These are phyloP conservation scores for Ciconia maguari DNA, from an alignment of 2,113 vertebrate species.

Conservation along the genomic window DNA sequence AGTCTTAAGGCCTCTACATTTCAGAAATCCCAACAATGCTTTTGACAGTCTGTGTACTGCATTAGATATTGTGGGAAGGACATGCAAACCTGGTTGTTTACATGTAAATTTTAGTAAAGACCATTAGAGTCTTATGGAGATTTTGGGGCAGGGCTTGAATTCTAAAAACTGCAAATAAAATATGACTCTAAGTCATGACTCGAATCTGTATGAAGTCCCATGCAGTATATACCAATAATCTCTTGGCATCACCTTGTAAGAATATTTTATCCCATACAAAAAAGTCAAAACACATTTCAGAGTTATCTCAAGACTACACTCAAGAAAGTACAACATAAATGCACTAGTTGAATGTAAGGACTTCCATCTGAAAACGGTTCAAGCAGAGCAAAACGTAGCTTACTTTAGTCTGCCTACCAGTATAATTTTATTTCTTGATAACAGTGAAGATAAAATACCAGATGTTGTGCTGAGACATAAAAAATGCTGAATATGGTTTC, in stretches of 20 bases:
- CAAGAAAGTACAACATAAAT: neutral
- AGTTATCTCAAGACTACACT: neutral
- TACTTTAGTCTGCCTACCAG: neutral
- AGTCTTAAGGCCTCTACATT: neutral
- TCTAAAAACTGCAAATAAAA: neutral
- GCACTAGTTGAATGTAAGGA: neutral
- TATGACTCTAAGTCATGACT: neutral
- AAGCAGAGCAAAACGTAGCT: neutral
- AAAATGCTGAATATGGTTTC: neutral
- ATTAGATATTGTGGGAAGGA: neutral
- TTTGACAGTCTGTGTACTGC: neutral
- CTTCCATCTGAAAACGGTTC: neutral
- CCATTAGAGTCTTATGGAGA: neutral
- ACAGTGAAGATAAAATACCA: neutral
- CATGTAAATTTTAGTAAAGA: neutral
- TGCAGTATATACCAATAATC: neutral
- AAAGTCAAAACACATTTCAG: neutral
- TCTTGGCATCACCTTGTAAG: neutral
- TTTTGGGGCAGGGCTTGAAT: neutral
- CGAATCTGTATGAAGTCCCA: neutral
- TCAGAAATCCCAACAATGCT: neutral
- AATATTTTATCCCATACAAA: neutral
- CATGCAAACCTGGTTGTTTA: neutral
- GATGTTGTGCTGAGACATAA: neutral
- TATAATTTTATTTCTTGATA: neutral